Conservation (phyloP, 2,888 invertebrate genomes). For the Malachius bipustulatus region DNA sequence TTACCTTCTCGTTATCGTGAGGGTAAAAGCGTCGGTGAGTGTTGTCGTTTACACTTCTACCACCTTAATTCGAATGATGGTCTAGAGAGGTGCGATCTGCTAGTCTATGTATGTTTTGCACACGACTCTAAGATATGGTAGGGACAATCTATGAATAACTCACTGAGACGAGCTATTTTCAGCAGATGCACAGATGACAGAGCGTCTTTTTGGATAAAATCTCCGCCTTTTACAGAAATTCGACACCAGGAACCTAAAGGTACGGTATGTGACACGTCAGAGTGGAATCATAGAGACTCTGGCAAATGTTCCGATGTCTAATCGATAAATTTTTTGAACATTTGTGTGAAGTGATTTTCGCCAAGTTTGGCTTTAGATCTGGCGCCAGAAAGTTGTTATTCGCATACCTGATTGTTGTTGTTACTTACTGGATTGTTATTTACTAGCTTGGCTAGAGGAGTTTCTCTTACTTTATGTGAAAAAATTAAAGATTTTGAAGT, state of each 20-base stretch:
- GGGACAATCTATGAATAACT: slow-evolving; percentile 37
- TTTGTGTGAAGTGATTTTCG: too few species aligned
- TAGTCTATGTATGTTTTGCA: slow-evolving; percentile 51
- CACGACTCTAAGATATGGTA: slow-evolving; percentile 40
- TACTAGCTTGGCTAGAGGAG: too few species aligned
- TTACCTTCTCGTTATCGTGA: slow-evolving; percentile 1
- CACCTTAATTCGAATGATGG: slow-evolving; percentile 49
- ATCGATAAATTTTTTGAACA: too few species aligned
- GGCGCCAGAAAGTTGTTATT: too few species aligned
- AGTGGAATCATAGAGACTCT: too few species aligned
- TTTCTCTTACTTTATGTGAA: too few species aligned
- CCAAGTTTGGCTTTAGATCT: too few species aligned
- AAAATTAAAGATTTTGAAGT: too few species aligned
- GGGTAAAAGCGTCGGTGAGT: slow-evolving; percentile 17
- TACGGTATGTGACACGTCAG: too few species aligned
- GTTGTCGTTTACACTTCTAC: slow-evolving; percentile 48
- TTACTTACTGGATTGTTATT: too few species aligned
- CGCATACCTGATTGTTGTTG: too few species aligned
- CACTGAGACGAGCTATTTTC: slow-evolving; percentile 44
- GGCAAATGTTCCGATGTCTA: too few species aligned
- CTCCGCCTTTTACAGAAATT: slow-evolving; percentile 35
- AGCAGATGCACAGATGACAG: slow-evolving; percentile 36
- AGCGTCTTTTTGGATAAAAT: slow-evolving; percentile 34
- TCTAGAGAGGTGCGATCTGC: slow-evolving; percentile 37
- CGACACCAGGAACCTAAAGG: slow-evolving; percentile 27